Evolutionary conservation across 2,113 vertebrate species (phyloP).

Genomic region (Meriones unguiculatus): DNA sequence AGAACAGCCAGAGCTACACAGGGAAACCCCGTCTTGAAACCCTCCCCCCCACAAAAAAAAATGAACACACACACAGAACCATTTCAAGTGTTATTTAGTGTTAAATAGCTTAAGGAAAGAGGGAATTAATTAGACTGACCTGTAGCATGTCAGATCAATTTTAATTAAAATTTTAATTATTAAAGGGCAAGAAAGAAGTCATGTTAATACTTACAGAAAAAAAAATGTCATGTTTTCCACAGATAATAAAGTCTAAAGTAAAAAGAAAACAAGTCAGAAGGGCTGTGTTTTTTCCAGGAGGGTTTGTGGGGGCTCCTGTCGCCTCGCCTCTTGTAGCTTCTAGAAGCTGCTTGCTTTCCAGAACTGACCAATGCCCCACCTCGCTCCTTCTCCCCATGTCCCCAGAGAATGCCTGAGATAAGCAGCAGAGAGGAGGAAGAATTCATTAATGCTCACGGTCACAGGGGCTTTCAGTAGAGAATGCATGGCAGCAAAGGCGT

Average conservation of each 20-base stretch:
- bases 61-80: background rate
- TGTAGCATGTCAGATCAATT: background rate
- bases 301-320: background rate
- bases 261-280: background rate
- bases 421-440: background rate
- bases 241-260: slow-evolving; percentile 8
- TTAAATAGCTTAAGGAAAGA: slow-evolving; percentile 10
- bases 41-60: background rate
- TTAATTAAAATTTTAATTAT: slow-evolving; percentile 51
- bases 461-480: too few relatives aligned
- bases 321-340: background rate
- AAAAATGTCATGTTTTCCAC: slow-evolving; percentile 22
- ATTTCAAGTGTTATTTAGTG: background rate
- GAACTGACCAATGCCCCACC: background rate
- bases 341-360: background rate
- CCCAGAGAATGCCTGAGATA: background rate
- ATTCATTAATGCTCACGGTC: too few relatives aligned
- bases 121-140: background rate
- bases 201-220: slow-evolving; percentile 30
- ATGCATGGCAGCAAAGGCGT: too few relatives aligned
- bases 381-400: background rate
- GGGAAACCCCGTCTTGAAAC: background rate
- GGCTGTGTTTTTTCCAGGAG: background rate
- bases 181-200: background rate
- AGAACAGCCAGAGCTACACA: background rate